Evolutionary conservation across 2,797 vertebrate species (phyloP), one percentile per base, ranked within the genome.

Genomic region (Smutsia gigantea): DNA sequence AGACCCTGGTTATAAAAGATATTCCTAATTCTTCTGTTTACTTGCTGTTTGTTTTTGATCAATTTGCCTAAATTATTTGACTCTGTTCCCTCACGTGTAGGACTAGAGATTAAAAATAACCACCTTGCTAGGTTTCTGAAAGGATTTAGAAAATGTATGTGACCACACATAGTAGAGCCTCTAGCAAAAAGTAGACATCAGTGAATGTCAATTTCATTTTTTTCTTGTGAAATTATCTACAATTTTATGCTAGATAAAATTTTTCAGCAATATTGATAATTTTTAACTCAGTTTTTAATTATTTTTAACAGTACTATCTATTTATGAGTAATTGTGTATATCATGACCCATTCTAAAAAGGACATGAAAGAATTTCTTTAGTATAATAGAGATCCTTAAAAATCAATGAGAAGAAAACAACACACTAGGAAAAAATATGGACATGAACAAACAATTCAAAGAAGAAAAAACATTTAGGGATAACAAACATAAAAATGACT

Each of bases 21-120:
- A 93, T 66, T 91, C 5, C 4, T 46, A 92, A 11, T 51, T 82
- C 61, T 61, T 74, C 29, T 82, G 4, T 39, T 71, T 59, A 61
- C 31, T 84, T 82, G 49, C 12, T 95, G 25, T 74, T 85, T 86
- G 31, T 74, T 4, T 31, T 95, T 82, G 27, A 90, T 17, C 18
- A 83, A 84, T 39, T 79, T 97, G 2, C 8, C 14, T 66, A 79
- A 90, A 84, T 87, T 87, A 63, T 87, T 96, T 59, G 23, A 69
- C 6, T 90, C 17, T 42, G 2, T 81, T 90, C 71, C 31, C 27
- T 90, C 18, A 23, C 51, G 18, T 87, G 34, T 74, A 87, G 78
- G 69, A 74, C 5, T 59, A 42, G 27, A 83, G 2, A 87, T 69
- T 83, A 84, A 94, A 95, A 86, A 78, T 77, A 82, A 66, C 1